Evolutionary conservation across 2,888 invertebrate genomes (phyloP), one percentile per base, ranked within the genome.

Genomic region (Monopis laevigella): DNA sequence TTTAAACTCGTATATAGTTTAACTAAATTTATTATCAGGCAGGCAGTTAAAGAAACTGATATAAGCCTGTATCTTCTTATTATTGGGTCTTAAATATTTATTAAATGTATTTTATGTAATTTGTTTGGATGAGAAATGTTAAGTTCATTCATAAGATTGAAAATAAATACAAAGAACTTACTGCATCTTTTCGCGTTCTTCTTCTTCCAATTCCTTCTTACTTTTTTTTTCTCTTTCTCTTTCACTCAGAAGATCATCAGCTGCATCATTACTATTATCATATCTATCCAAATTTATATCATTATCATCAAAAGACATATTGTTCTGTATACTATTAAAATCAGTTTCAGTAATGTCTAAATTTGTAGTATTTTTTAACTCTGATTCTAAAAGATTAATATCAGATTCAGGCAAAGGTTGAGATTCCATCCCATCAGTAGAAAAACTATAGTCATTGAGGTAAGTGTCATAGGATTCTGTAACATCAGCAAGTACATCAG

Each of bases 151-250:
- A 24, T 21, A 41, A 7, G 12, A 13, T 12, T 32, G 34, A n/a
- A 19, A 42, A 19, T 28, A 30, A 41, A 27, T 6, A 48, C 45
- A 43, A 40, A 10, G 21, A 29, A 85, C 88, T 81, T 80, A 95
- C 95, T 96, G 96, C 96, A 97, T 96, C 68, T 93, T 94, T 62
- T 96, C 94, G 45, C 96, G 77, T 63, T 97, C 96, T 59, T 97
- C 96, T 63, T 96, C 95, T 65, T 97, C 95, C 7, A 94, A 62
- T 67, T 95, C 94, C 46, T 87, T 90, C 70, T 90, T 90, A 54
- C 86, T 88, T 67, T 87, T 89, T 40, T 84, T 84, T 56, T 89
- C 90, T 55, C 87, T 87, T 56, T 86, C 86, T 45, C 83, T 83
- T 44, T 83, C 80, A 63, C 65, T 78, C 59, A 78, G 67, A 10